Percentiles rank a stretch among this genome's conserved stretches.
These are phyloP conservation scores for Thyatira batis DNA, from an alignment of 2,888 invertebrate species.

Conservation along the genomic window DNA sequence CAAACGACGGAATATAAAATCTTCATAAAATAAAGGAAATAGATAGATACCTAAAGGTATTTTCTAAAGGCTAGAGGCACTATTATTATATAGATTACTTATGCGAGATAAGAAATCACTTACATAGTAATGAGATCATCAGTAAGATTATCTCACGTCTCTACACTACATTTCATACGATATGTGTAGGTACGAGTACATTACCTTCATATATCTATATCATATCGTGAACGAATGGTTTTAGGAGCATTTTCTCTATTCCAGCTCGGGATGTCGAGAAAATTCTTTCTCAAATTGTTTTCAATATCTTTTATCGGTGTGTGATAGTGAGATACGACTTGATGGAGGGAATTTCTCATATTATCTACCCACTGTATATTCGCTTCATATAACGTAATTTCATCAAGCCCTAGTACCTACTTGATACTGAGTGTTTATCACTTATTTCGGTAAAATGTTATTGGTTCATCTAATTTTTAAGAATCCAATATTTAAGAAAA, in stretches of 20 bases:
- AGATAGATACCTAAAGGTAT: no score
- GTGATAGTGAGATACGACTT: conserved; percentile 44
- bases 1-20: no score
- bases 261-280: conserved; percentile 27
- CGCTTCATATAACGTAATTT: conserved; percentile 9
- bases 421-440: background rate
- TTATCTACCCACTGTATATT: conserved; percentile 21
- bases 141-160: background rate
- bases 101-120: no score
- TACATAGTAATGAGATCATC: background rate
- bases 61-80: background rate
- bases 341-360: conserved; percentile 36
- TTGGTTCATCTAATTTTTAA: no score
- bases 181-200: background rate
- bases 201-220: background rate
- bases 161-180: background rate
- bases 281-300: conserved; percentile 52
- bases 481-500: no score
- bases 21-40: no score
- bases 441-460: background rate
- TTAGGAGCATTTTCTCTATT: conserved; percentile 21
- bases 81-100: background rate
- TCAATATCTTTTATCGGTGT: conserved; percentile 53
- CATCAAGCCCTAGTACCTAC: conserved; percentile 3
- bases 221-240: conserved; percentile 12